Evolutionary conservation across 1,140 invertebrate species (phyloP).

Genomic region (Telenomus remus): DNA sequence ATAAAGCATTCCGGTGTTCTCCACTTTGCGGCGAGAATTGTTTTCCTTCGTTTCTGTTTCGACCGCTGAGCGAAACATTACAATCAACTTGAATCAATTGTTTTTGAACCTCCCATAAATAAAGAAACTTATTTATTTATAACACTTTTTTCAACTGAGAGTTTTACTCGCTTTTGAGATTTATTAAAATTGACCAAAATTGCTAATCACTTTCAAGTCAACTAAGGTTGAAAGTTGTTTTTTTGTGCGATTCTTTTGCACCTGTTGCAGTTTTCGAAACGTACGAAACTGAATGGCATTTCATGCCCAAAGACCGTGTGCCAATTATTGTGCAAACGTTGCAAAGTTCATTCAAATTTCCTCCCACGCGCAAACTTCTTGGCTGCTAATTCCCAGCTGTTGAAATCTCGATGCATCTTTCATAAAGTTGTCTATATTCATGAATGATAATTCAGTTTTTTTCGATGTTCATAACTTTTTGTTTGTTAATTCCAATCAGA

Average conservation of each 20-base stretch:
- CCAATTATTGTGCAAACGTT: slow-evolving; percentile 21
- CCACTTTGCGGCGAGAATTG: slow-evolving; percentile 24
- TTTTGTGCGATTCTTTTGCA: too few species aligned
- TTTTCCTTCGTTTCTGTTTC: slow-evolving; percentile 16
- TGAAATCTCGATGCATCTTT: slow-evolving; percentile 49
- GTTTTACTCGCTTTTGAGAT: too few species aligned
- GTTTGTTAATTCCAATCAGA: slow-evolving; percentile 1
- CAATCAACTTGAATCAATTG: too few species aligned
- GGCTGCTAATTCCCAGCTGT: slow-evolving; percentile 37
- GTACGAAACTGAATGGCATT: too few species aligned
- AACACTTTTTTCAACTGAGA: not conserved
- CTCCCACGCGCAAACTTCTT: slow-evolving; percentile 19
- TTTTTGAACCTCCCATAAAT: not conserved
- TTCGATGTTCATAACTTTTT: not conserved
- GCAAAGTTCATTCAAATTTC: slow-evolving; percentile 20
- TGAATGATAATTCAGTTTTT: slow-evolving; percentile 21
- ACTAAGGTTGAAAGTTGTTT: too few species aligned
- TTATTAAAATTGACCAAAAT: too few species aligned
- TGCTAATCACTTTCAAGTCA: too few species aligned
- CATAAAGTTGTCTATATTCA: slow-evolving; percentile 49
- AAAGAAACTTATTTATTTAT: too few species aligned
- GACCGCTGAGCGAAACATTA: not conserved
- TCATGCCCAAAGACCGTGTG: not conserved
- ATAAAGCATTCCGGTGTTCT: slow-evolving; percentile 51
- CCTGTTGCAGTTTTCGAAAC: too few species aligned